Evolutionary conservation across 2,888 invertebrate genomes (phyloP), one percentile per base, ranked within the genome.

Genomic region (Oligia latruncula): DNA sequence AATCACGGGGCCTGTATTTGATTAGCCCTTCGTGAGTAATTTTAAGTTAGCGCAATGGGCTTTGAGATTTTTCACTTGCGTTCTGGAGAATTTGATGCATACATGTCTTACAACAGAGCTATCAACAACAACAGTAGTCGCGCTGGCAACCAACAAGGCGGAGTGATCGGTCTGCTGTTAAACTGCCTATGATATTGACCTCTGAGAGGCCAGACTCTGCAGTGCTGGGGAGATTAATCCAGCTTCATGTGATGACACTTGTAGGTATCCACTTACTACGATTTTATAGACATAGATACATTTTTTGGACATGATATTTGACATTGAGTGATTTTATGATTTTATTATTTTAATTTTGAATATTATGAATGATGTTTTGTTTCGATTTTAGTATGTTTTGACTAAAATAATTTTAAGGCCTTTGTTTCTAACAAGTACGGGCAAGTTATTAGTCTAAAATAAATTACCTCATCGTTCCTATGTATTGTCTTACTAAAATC

Each of bases 1-100:
- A 87, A 89, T 89, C 85, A 82, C 71, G 78, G 72, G 64, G 60
- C 78, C 65, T 80, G 70, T 60, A 82, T 77, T 86, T 79, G 74
- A 82, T 83, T 86, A 78, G 77, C 64, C 75, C 71, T 83, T 80
- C 84, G 84, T 88, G 86, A 86, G 82, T 83, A 83, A 88, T 86
- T 78, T 78, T 77, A 66, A 43, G 46, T 11, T 80, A 81, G 67
- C 80, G 83, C 78, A 87, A 88, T 43, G 29, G 49, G 49, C 35
- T 71, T 60, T 35, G 46, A 11, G 11, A 67, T 71, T 67, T 81
- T 66, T 17, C 49, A 11, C 74, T 70, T 49, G n/a, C 4, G 23
- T 35, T 67, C 11, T 64, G n/a, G 55, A 20, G 4, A 23, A 23
- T 8, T 55, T 23, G 11, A 40, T 55, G 71, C 35, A 71, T 29